Base-by-base conservation (phyloP, 2,888 invertebrate species). In the Epirrita christyi region DNA sequence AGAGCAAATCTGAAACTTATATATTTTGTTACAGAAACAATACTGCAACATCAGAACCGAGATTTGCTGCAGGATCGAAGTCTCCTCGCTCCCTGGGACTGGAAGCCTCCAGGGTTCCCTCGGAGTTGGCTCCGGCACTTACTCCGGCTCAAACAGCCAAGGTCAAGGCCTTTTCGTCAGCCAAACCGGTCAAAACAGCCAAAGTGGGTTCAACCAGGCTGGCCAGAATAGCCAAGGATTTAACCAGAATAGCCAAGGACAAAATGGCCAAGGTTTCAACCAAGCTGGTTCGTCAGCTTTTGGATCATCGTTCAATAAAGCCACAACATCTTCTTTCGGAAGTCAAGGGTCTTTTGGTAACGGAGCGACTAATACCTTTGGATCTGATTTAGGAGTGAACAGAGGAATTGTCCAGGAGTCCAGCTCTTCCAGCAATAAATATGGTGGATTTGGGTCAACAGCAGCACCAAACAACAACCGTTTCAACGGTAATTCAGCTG, bases 51-150 rank as follows among this genome's bases (percentile, higher is more conserved):
- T 80, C 0, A 80, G 82, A 2, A 85, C 84, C 0, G 92, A 92
- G 75, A 83, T 90, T 57, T 92, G 92, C 86, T 92, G 92, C 80
- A 82, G 89, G 55, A 75, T 92, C 43, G 90, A 89, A 59, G 72
- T 83, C 9, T 68, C 83, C 21, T 68, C 80, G 2, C 59, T 80
- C 0, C 59, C 75, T 27, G 84, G 85, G 0, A 75, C 76, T 37
- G 76, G 77, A 13, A 73, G 67, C 48, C 66, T 79, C 9, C 83
- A 85, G 48, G 81, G 82, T 0, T 76, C 80, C 9, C 71, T 81
- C 0, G 84, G 85, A 52, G 75, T 80, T 0, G 85, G 83, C 3
- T 80, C 83, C 1, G 81, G 80, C 6, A 81, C 83, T 10, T 83
- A 66, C 76, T 71, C 79, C 1, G 80, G 79, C 13, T 68, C 77